These are phyloP conservation scores for Sminthurinus aureus DNA, from an alignment of 2,888 invertebrate species.

Conservation along the genomic window DNA sequence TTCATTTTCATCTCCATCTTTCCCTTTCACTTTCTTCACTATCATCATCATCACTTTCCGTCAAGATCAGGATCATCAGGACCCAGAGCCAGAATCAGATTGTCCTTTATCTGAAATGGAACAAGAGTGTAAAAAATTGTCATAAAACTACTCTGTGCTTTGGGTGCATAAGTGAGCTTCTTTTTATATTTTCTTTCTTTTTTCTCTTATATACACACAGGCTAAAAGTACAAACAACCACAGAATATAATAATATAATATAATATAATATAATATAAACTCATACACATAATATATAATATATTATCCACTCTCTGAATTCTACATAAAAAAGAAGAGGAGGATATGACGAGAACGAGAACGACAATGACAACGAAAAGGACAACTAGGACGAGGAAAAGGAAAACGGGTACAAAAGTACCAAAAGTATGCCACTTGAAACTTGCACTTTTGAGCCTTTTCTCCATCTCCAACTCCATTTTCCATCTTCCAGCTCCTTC, in stretches of 20 bases:
- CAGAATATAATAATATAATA: too few species aligned
- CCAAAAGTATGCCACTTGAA: neutral
- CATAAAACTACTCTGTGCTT: neutral
- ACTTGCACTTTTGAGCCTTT: neutral
- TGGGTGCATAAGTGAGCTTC: neutral
- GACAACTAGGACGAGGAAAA: too few species aligned
- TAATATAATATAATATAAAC: too few species aligned
- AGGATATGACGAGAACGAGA: too few species aligned
- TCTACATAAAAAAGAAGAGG: too few species aligned
- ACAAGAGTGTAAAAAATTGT: neutral
- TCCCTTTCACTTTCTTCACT: neutral
- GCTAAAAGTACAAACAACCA: neutral
- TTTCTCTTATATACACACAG: neutral
- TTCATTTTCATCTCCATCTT: neutral
- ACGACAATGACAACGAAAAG: too few species aligned
- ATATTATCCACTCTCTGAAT: too few species aligned
- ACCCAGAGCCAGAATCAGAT: slow-evolving; percentile 18
- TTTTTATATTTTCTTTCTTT: neutral
- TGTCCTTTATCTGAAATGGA: slow-evolving; percentile 25
- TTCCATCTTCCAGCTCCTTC: neutral
- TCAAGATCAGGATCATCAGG: slow-evolving; percentile 26
- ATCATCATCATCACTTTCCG: neutral
- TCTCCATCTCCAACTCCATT: neutral
- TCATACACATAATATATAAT: too few species aligned
- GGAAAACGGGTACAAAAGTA: too few species aligned